Evolutionary conservation across 2,797 vertebrate species (phyloP), one percentile per base, ranked within the genome.

Genomic region (Oreortyx pictus): DNA sequence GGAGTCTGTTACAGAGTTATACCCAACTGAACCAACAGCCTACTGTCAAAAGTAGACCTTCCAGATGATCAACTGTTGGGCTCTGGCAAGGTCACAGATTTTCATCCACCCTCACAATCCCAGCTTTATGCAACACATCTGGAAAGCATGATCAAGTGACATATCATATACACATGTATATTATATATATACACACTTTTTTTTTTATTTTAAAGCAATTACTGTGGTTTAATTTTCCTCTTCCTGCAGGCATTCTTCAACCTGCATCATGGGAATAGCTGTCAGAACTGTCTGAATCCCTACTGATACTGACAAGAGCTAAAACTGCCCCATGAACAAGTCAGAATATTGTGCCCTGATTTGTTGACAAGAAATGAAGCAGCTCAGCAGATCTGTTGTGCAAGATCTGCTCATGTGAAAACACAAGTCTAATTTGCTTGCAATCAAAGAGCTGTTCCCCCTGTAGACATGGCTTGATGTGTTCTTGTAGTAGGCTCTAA

Each of bases 321-420:
- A 78, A 52, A 88, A n/a, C 17, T 29, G 25, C 17, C 25, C 50
- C 57, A 52, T n/a, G 11, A 72, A 75, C 37, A 75, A 61, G 49
- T 1, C 82, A 31, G 64, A 74, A 33, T 41, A 46, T n/a, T 3
- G 1, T 62, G 74, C 20, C 35, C 35, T 29, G 29, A 89, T 75
- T 52, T 87, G 39, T 59, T 88, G 59, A 81, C 39, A 83, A 75
- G 73, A 83, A 91, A 82, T 62, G 50, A 87, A 90, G 82, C 29
- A 72, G 59, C 74, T 81, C 76, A 81, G 80, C 76, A 86, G 79
- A 73, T 85, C 70, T 78, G 70, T 41, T 78, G 60, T 70, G 66
- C 79, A 91, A 62, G 62, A 80, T 60, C 2, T 0, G 29, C 68
- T 68, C 44, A 18, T 72, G 75, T 65, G 59, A 90, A 78, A 82